A percentile compares a stretch with the other conserved stretches of the same genome.
These are phyloP conservation scores for Lampris megalopsis DNA, from an alignment of 2,113 vertebrate species.

Conservation along the genomic window DNA sequence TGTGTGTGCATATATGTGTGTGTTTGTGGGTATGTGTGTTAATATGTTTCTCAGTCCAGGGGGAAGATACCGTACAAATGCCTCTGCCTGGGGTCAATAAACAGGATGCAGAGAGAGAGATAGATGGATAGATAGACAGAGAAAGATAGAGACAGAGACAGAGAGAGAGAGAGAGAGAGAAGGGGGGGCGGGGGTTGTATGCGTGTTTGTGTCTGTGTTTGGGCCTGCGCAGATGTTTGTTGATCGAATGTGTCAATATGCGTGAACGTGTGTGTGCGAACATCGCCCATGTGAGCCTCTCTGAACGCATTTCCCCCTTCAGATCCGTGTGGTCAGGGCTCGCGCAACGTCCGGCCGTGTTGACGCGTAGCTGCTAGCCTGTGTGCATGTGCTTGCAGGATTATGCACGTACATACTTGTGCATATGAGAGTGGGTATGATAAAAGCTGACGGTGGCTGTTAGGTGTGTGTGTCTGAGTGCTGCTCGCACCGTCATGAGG, in stretches of 20 bases:
- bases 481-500: conserved; percentile 4
- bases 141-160: not conserved
- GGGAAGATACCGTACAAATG: conserved; percentile 3
- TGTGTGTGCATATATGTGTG: not conserved
- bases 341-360: not conserved
- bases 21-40: not conserved
- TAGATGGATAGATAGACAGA: not conserved
- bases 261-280: conserved; percentile 7
- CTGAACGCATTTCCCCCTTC: not conserved
- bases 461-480: conserved; percentile 18
- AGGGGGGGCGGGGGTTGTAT: not conserved
- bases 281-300: too few species aligned
- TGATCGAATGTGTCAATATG: conserved; percentile 9
- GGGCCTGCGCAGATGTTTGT: not conserved
- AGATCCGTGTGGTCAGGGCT: not conserved
- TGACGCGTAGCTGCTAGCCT: not conserved
- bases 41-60: not conserved
- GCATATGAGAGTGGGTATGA: not conserved
- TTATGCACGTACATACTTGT: not conserved
- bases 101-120: not conserved
- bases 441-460: not conserved
- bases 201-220: not conserved
- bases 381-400: not conserved
- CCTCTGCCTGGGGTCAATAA: not conserved
- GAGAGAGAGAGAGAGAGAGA: not conserved